Evolutionary conservation across 2,888 invertebrate species (phyloP).

Genomic region (Volucella bombylans): DNA sequence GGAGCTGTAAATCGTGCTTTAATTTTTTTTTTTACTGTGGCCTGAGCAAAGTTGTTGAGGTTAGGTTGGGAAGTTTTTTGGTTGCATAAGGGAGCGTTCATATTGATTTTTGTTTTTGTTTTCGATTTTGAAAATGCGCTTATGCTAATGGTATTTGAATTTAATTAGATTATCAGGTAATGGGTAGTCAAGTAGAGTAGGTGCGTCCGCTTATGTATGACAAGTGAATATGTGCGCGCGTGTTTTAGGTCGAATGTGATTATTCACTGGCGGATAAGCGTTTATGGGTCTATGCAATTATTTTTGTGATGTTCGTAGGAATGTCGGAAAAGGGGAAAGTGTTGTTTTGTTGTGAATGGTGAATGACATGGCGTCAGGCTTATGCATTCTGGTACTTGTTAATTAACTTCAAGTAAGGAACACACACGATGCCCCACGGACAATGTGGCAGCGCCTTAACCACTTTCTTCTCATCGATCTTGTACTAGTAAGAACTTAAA

Average conservation of each 20-base stretch:
- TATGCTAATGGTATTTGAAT: background rate
- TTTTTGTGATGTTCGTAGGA: background rate
- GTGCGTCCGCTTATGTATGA: slow-evolving; percentile 41
- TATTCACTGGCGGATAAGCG: background rate
- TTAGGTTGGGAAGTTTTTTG: background rate
- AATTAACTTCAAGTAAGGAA: too few species aligned
- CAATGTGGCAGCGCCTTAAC: too few species aligned
- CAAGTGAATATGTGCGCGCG: slow-evolving; percentile 3
- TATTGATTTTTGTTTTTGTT: slow-evolving; percentile 36
- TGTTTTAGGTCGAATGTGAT: slow-evolving; percentile 35
- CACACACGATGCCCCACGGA: too few species aligned
- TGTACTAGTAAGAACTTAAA: too few species aligned
- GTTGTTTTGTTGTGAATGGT: background rate
- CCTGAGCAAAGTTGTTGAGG: slow-evolving; percentile 14
- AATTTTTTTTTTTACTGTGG: slow-evolving; percentile 20
- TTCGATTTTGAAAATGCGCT: background rate
- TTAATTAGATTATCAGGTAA: slow-evolving; percentile 46
- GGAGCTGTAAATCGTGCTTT: slow-evolving; percentile 60
- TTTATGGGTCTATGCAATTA: background rate
- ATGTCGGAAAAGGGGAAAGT: background rate
- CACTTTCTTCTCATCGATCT: too few species aligned
- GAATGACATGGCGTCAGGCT: too few species aligned
- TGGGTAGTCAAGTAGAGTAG: slow-evolving; percentile 45
- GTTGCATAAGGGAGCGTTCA: slow-evolving; percentile 45
- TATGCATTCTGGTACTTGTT: too few species aligned